phyloP scores from a whole-genome alignment of 2,797 vertebrate genomes.

The Pogonophryne albipinna region DNA sequence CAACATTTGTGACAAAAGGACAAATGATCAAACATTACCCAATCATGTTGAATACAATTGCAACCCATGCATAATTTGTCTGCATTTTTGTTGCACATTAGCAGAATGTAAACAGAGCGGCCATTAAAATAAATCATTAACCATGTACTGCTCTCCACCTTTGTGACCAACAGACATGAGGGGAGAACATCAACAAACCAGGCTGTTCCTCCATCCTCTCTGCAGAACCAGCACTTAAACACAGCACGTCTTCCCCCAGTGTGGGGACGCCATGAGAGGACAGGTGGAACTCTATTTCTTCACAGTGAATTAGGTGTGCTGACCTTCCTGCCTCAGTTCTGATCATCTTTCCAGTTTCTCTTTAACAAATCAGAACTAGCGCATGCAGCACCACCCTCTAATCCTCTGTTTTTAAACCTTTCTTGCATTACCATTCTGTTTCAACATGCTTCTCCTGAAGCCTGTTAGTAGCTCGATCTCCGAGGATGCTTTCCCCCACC shows the following conservation, averaged over 20 bases:
- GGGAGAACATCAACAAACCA: background rate
- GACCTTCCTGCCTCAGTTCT: conserved; percentile 30
- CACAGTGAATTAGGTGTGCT: conserved; percentile 18
- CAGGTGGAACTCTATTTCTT: background rate
- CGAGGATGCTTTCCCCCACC: conserved; percentile 38
- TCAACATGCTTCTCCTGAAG: conserved; percentile 30
- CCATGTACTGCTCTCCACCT: background rate
- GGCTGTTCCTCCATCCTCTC: background rate
- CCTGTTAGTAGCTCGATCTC: conserved; percentile 32
- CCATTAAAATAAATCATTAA: background rate
- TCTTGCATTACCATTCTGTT: conserved; percentile 46
- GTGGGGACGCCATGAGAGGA: conserved; percentile 12
- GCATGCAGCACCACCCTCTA: conserved; percentile 26
- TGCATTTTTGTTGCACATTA: background rate
- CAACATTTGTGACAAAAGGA: background rate
- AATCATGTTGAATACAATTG: too few species aligned
- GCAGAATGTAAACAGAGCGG: background rate
- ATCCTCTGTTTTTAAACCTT: conserved; percentile 31
- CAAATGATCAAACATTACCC: background rate
- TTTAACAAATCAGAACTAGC: conserved; percentile 26
- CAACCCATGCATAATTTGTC: too few species aligned
- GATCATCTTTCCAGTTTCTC: conserved; percentile 37
- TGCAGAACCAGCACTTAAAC: conserved; percentile 5
- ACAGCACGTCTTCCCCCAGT: conserved; percentile 7
- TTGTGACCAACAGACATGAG: background rate